Evolutionary conservation across 1,140 invertebrate species (phyloP).

Genomic region (Drosophila kanapiae): DNA sequence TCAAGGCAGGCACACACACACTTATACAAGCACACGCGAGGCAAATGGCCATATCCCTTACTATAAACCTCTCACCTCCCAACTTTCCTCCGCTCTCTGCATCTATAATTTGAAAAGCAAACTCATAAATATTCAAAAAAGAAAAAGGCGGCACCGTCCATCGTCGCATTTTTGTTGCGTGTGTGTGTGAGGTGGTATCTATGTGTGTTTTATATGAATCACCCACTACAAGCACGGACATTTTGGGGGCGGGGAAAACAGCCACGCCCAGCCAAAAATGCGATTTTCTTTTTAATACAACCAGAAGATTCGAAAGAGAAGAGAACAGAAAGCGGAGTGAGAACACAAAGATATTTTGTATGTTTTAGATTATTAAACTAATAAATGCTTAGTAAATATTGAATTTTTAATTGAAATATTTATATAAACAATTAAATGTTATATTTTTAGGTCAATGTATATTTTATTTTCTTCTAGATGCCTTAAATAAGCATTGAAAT

Average conservation of each 20-base stretch:
- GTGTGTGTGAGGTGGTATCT: constrained; percentile 22
- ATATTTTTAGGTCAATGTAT: too few relatives aligned
- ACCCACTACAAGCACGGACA: constrained; percentile 48
- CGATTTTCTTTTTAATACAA: constrained; percentile 81
- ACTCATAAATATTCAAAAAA: constrained; percentile 84
- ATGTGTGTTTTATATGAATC: constrained; percentile 62
- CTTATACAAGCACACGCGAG: neutral
- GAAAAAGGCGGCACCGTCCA: constrained; percentile 39
- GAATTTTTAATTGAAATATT: neutral
- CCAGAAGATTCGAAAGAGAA: constrained; percentile 30
- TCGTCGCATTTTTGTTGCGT: constrained; percentile 43
- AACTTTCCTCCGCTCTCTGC: constrained; percentile 43
- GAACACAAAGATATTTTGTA: neutral
- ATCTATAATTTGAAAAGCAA: constrained; percentile 83
- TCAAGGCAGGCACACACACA: constrained; percentile 5
- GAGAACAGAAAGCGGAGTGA: neutral
- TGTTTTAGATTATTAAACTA: neutral
- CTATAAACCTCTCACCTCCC: constrained; percentile 4
- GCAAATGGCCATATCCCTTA: constrained; percentile 45
- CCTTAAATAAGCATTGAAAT: neutral
- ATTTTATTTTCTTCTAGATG: neutral
- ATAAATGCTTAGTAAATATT: neutral
- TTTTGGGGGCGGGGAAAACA: constrained; percentile 7
- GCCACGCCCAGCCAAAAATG: constrained; percentile 75
- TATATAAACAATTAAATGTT: neutral